Evolutionary conservation across 2,113 vertebrate species (phyloP), one percentile per base, ranked within the genome.

Genomic region (Macroglossus sobrinus): DNA sequence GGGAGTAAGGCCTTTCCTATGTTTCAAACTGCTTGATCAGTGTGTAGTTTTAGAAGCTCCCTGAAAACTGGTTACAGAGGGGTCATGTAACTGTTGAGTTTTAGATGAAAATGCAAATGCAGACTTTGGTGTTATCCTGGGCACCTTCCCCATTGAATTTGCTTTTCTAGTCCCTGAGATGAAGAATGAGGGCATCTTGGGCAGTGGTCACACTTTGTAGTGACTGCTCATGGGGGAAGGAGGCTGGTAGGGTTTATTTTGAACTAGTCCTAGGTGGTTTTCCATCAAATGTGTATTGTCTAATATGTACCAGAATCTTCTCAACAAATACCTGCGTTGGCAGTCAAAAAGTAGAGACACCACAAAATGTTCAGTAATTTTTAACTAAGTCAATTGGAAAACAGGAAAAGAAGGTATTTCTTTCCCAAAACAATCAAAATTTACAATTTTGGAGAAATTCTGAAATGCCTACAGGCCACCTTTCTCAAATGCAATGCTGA

Each of bases 81-180:
- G 15, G 66, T 30, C 66, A 21, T 14, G 50, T 18, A 64, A 0
- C 35, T 15, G 2, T 22, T 13, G 16, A 12, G 16, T 28, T 33
- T 72, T 55, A 24, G 22, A 11, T 59, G 43, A 15, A 61, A 74
- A 9, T 40, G n/a, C 38, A 66, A 1, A 13, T 21, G 47, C 22
- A 26, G 22, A 4, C 24, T n/a, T 28, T 18, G 66, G 14, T 18
- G 7, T 38, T 18, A 30, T 30, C 19, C 30, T 0, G 6, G 26
- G 26, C 13, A 55, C 30, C 9, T 28, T 61, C 35, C 74, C 0
- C 3, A 71, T 4, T 28, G 76, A 2, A 64, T 10, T 30, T 4
- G 13, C 16, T 35, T 2, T 11, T 0, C 16, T 30, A 2, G 26
- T 12, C 10, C 26, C 24, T 12, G 5, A 9, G 12, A n/a, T 50